Conservation (phyloP, 1,140 invertebrate genomes). For the Zaprionus taronus region DNA sequence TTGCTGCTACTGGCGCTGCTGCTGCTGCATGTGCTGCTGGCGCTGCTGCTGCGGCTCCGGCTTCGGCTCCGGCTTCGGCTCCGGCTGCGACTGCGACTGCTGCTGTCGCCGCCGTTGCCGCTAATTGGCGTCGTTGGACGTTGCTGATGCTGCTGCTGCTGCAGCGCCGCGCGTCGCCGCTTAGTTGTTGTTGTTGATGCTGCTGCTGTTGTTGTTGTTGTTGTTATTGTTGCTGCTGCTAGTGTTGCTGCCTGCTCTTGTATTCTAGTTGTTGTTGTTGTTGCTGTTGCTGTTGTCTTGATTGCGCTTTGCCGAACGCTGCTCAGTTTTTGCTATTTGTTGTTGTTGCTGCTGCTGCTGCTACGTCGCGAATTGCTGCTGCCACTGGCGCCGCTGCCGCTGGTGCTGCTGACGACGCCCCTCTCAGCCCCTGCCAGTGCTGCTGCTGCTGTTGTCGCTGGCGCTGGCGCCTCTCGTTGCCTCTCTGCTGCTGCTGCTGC, state of each 20-base stretch:
- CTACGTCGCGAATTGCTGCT: constrained; percentile 66
- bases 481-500: constrained; percentile 58
- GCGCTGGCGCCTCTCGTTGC: constrained; percentile 33
- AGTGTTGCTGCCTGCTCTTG: neutral
- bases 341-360: constrained; percentile 69
- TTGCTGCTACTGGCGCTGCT: constrained; percentile 33
- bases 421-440: constrained; percentile 48
- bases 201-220: constrained; percentile 18
- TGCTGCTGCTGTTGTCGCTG: constrained; percentile 43
- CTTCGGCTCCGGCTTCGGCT: constrained; percentile 19
- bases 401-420: constrained; percentile 57
- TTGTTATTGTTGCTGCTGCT: constrained; percentile 11
- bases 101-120: constrained; percentile 11
- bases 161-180: constrained; percentile 20
- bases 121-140: constrained; percentile 12
- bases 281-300: constrained; percentile 36
- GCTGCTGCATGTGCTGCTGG: constrained; percentile 32
- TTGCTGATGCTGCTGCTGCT: constrained; percentile 21
- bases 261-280: constrained; percentile 13
- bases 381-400: constrained; percentile 47
- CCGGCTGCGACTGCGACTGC: constrained; percentile 29
- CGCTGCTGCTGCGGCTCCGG: constrained; percentile 32
- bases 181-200: constrained; percentile 15
- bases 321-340: constrained; percentile 78
- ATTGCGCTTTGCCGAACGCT: constrained; percentile 77